Percentiles rank a stretch among this genome's conserved stretches.
phyloP scores from a whole-genome alignment of 2,113 vertebrate species.

The Pterophyllum scalare region DNA sequence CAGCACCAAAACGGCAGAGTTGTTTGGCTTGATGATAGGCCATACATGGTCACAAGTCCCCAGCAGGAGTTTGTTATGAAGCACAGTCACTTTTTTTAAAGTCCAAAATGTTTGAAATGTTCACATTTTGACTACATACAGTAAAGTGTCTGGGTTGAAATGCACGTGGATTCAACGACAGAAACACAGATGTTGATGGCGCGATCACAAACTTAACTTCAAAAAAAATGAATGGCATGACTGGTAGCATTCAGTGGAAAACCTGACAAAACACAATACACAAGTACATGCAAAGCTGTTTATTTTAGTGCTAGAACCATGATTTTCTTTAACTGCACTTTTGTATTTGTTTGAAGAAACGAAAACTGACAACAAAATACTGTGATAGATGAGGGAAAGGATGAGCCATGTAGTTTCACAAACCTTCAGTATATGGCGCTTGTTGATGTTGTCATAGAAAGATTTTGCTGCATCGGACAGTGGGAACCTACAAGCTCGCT shows the following conservation, averaged over 20 bases:
- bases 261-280: neutral
- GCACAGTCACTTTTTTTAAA: neutral
- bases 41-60: neutral
- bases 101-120: too few relatives aligned
- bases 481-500: constrained; percentile 59
- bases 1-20: constrained; percentile 32
- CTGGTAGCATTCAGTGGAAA: neutral
- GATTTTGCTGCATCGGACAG: constrained; percentile 64
- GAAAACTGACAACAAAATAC: too few relatives aligned
- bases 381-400: neutral
- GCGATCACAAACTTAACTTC: neutral
- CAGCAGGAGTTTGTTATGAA: neutral
- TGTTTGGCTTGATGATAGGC: constrained; percentile 7
- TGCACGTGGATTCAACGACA: neutral
- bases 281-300: neutral
- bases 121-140: neutral
- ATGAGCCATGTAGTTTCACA: neutral
- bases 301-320: too few relatives aligned
- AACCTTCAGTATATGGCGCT: constrained; percentile 79
- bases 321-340: too few relatives aligned
- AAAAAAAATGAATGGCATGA: neutral
- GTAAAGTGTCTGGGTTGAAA: neutral
- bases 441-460: constrained; percentile 73
- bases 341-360: too few relatives aligned
- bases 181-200: neutral